These are phyloP conservation scores for Sorex araneus DNA, from an alignment of 2,113 vertebrate genomes.

Conservation along the genomic window DNA sequence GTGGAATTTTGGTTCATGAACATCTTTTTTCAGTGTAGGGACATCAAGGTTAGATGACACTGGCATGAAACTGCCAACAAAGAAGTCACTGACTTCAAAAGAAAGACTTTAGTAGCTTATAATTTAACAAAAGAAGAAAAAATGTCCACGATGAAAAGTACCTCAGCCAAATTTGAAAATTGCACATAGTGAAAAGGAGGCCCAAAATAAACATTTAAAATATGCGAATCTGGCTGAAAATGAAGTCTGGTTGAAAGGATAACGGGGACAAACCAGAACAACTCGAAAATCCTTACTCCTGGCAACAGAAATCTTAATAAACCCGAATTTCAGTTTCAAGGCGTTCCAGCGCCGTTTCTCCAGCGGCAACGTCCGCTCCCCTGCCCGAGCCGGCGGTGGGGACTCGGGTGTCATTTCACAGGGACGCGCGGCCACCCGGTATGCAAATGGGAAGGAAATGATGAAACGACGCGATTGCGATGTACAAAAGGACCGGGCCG, in stretches of 20 bases:
- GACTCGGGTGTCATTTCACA: constrained; percentile 59
- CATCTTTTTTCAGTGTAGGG: constrained; percentile 48
- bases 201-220: constrained; percentile 62
- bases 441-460: constrained; percentile 68
- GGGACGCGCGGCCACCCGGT: constrained; percentile 43
- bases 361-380: constrained; percentile 35
- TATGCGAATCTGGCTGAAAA: constrained; percentile 18
- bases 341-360: neutral
- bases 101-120: constrained; percentile 48
- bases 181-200: constrained; percentile 23
- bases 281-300: constrained; percentile 54
- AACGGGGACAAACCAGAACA: constrained; percentile 78
- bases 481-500: constrained; percentile 68
- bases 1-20: constrained; percentile 67
- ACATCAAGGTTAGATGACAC: constrained; percentile 60
- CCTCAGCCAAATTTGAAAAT: constrained; percentile 65
- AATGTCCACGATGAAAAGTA: constrained; percentile 46
- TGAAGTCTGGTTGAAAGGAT: constrained; percentile 58
- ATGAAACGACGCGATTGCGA: constrained; percentile 65
- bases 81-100: constrained; percentile 66
- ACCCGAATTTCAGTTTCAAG: constrained; percentile 63
- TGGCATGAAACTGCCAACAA: constrained; percentile 64
- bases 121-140: constrained; percentile 69
- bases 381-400: no score
- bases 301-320: constrained; percentile 37